phyloP scores from a whole-genome alignment of 2,888 invertebrate genomes.

The Tipula unca region DNA sequence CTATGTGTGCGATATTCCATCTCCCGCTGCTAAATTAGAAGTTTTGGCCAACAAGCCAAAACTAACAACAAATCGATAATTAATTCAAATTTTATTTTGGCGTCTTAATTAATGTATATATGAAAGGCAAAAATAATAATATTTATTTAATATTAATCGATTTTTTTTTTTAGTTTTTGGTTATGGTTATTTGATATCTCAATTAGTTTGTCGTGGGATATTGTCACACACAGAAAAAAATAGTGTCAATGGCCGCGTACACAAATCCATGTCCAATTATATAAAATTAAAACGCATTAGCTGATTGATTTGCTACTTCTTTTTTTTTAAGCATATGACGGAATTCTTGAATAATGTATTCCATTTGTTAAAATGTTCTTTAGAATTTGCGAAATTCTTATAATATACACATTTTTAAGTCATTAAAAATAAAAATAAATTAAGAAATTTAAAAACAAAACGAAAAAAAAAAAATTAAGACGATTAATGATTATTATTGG shows the following conservation, averaged over 20 bases:
- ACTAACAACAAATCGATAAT: not conserved
- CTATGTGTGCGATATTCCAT: not conserved
- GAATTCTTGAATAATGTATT: not conserved
- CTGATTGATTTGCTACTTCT: not conserved
- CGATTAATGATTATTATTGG: not conserved
- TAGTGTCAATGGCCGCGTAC: not conserved
- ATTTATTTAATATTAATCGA: not conserved
- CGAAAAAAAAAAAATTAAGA: not conserved
- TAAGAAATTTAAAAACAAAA: not conserved
- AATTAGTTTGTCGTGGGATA: not conserved
- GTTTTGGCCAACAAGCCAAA: not conserved
- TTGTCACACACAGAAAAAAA: not conserved
- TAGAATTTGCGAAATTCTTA: not conserved
- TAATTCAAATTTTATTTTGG: not conserved
- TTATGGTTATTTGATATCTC: not conserved
- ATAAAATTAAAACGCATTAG: not conserved
- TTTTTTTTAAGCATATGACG: not conserved
- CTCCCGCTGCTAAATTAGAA: not conserved
- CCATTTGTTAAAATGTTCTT: not conserved
- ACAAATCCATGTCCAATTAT: not conserved
- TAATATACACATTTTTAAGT: not conserved
- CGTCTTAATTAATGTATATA: not conserved
- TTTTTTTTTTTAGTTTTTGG: not conserved
- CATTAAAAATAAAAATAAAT: not conserved
- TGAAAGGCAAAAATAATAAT: not conserved